Evolutionary conservation across 2,888 invertebrate genomes (phyloP).

Genomic region (Cheilosia pagana): DNA sequence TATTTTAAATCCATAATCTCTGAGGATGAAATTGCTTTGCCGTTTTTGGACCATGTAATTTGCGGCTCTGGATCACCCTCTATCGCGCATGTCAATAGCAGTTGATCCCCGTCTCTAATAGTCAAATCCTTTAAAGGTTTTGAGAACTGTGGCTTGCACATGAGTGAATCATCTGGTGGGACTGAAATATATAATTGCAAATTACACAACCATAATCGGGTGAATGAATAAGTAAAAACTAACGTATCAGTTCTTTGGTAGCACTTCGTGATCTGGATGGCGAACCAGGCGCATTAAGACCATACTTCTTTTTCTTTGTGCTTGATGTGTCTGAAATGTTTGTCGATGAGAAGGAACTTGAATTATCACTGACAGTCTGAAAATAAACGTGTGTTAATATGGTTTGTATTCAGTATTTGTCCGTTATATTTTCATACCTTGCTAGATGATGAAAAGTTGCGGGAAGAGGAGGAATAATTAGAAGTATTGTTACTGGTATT

Average conservation of each 20-base stretch:
- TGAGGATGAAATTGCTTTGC: slow-evolving; percentile 89
- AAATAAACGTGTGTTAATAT: slow-evolving; percentile 19
- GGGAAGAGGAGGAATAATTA: slow-evolving; percentile 73
- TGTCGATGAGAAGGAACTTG: slow-evolving; percentile 79
- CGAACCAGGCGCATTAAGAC: slow-evolving; percentile 89
- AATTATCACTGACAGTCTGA: slow-evolving; percentile 76
- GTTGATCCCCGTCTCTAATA: slow-evolving; percentile 94
- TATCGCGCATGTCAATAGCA: slow-evolving; percentile 92
- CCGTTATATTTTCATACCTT: slow-evolving; percentile 76
- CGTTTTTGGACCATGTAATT: slow-evolving; percentile 94
- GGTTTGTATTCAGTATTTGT: background rate
- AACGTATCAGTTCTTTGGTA: slow-evolving; percentile 92
- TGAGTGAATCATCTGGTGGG: slow-evolving; percentile 93
- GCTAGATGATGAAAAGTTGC: slow-evolving; percentile 75
- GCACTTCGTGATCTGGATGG: slow-evolving; percentile 94
- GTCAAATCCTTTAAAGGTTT: slow-evolving; percentile 89
- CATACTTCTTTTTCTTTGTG: slow-evolving; percentile 87
- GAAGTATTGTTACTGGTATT: slow-evolving; percentile 76
- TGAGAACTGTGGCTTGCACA: slow-evolving; percentile 94
- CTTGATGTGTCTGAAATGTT: slow-evolving; percentile 78
- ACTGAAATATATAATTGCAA: slow-evolving; percentile 84
- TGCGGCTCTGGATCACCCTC: slow-evolving; percentile 97
- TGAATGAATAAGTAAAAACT: slow-evolving; percentile 50
- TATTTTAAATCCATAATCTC: slow-evolving; percentile 96
- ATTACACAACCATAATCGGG: background rate